Conservation (phyloP, 2,113 vertebrate genomes). For the Fukomys damarensis region DNA sequence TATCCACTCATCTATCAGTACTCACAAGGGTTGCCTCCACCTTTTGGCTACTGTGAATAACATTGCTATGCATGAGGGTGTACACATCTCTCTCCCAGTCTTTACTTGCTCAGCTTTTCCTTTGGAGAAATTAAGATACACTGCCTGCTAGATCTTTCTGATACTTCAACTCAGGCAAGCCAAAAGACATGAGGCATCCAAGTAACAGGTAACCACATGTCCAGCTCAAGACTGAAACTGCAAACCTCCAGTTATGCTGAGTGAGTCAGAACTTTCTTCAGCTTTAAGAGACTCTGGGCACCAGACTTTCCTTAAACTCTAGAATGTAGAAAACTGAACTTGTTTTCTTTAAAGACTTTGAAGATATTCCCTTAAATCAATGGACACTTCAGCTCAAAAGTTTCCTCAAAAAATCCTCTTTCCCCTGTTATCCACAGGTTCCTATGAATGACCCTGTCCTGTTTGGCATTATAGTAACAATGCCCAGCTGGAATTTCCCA, state of each 20-base stretch:
- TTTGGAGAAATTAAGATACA: background rate
- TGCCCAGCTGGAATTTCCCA: background rate
- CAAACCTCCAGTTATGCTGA: background rate
- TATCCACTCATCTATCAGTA: background rate
- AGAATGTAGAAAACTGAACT: background rate
- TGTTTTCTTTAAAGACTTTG: background rate
- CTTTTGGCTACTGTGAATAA: background rate
- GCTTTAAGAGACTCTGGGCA: background rate
- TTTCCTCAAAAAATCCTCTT: background rate
- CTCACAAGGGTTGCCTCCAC: background rate
- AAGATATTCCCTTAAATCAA: conserved; percentile 16
- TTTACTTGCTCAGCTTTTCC: conserved; percentile 1
- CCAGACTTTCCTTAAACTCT: conserved; percentile 4
- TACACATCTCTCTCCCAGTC: background rate
- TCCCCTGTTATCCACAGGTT: background rate
- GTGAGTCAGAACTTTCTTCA: background rate
- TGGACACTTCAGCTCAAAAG: background rate
- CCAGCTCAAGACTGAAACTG: background rate
- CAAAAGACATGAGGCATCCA: background rate
- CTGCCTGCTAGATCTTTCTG: background rate
- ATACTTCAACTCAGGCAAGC: background rate
- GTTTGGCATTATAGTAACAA: conserved; percentile 57
- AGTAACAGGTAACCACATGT: background rate
- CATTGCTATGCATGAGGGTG: background rate
- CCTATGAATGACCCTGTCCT: background rate